Evolutionary conservation across 2,113 vertebrate species (phyloP).

Genomic region (Anseranas semipalmata): DNA sequence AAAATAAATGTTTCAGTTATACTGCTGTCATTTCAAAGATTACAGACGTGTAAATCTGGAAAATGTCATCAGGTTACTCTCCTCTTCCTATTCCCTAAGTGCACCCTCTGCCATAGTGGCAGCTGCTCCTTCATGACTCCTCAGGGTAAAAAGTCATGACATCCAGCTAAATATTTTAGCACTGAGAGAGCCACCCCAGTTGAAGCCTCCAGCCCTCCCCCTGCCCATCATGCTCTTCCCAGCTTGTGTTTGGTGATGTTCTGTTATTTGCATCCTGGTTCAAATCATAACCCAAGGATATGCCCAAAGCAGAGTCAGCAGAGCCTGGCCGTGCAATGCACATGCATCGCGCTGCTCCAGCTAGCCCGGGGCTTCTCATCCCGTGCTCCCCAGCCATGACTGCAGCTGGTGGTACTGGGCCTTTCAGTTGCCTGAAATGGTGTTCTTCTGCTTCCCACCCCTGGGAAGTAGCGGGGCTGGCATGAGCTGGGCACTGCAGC

Average conservation of each 20-base stretch:
- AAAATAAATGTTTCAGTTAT: accelerated
- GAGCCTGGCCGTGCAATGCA: accelerated
- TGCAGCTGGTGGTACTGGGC: neutral
- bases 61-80: neutral
- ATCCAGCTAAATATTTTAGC: neutral
- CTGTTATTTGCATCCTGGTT: accelerated
- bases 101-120: neutral
- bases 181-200: neutral
- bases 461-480: neutral
- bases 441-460: neutral
- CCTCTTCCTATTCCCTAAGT: neutral
- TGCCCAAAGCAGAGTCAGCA: neutral
- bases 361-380: neutral
- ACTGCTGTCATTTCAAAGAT: neutral
- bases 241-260: neutral
- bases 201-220: neutral
- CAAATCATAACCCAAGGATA: neutral
- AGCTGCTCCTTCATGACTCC: neutral
- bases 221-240: neutral
- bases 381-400: accelerated
- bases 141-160: neutral
- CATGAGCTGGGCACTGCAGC: neutral
- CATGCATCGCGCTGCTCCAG: accelerated
- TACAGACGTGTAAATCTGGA: accelerated
- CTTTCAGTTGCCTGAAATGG: neutral